Evolutionary conservation across 2,797 vertebrate species (phyloP).

Genomic region (Spea hammondii): DNA sequence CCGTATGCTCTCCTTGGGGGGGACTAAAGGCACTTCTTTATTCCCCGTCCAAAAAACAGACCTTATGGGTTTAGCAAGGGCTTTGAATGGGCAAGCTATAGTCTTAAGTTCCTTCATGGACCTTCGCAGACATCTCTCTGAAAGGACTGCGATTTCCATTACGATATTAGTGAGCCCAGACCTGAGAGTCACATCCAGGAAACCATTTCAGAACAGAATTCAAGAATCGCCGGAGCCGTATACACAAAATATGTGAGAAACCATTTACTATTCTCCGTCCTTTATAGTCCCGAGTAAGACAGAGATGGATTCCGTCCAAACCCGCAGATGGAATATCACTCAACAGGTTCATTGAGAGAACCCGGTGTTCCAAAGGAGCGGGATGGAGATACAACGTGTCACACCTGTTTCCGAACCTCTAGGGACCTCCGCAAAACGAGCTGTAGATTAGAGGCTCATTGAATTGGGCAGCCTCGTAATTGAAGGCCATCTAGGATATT

Average conservation of each 20-base stretch:
- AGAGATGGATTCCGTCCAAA: constrained; percentile 28
- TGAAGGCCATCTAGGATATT: constrained; percentile 1
- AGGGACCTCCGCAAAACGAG: constrained; percentile 1
- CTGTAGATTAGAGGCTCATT: neutral
- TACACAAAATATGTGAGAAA: neutral
- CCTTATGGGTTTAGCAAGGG: constrained; percentile 41
- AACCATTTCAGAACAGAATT: constrained; percentile 16
- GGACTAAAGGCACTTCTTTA: constrained; percentile 1
- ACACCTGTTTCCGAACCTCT: constrained; percentile 29
- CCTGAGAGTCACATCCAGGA: constrained; percentile 5
- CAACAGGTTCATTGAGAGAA: constrained; percentile 34
- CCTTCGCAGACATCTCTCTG: constrained; percentile 33
- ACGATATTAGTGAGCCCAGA: constrained; percentile 11
- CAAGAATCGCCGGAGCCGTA: constrained; percentile 6
- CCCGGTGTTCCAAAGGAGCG: constrained; percentile 7
- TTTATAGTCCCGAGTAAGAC: constrained; percentile 15
- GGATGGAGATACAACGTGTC: constrained; percentile 16
- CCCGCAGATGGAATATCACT: constrained; percentile 43
- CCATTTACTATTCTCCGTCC: neutral
- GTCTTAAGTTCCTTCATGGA: constrained; percentile 29
- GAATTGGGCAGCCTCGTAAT: neutral
- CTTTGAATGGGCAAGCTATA: constrained; percentile 21
- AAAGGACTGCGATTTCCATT: constrained; percentile 33
- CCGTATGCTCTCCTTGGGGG: neutral
- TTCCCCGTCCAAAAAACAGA: constrained; percentile 45